Evolutionary conservation across 2,113 vertebrate genomes (phyloP), one percentile per base, ranked within the genome.

Genomic region (Gasterosteus nipponicus): DNA sequence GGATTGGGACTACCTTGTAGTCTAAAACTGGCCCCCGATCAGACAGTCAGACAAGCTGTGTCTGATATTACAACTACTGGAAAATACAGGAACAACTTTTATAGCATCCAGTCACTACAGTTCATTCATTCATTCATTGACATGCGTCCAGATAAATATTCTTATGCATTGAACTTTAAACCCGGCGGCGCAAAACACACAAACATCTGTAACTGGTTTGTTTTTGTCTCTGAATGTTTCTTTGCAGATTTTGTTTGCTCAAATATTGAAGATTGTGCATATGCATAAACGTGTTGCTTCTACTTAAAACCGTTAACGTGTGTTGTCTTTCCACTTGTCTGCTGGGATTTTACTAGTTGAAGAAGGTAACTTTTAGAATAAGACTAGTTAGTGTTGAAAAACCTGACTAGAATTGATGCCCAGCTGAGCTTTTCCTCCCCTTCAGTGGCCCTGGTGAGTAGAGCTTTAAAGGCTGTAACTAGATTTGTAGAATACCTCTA

Each of bases 351-450:
- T 58, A n/a, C 47, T 44, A 91, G 89, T 7, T 87, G n/a, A 69
- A 82, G 9, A 85, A 88, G 86, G 87, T 91, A 89, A 57, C 53
- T 15, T 12, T 26, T 57, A n/a, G 16, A 76, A 42, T 44, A 10
- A 59, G 44, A 61, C 18, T 5, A 18, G 3, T 72, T 29, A 51
- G 9, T 6, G 8, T 19, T 26, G 6, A 31, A 19, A 62, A 42
- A 53, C n/a, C 18, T 1, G 0, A 46, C 18, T 35, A 22, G 42
- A 59, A 35, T 33, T 12, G 4, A 49, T 22, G 12, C 12, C 39
- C 10, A 12, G 31, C 56, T 67, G 35, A 42, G 44, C 9, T 39
- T 62, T 57, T 61, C 31, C 31, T 51, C 15, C n/a, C 0, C 10
- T 57, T 53, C 38, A 44, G 35, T 60, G 39, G 56, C 31, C 19